Conservation (phyloP, 2,888 invertebrate genomes). For the Empis livida region DNA sequence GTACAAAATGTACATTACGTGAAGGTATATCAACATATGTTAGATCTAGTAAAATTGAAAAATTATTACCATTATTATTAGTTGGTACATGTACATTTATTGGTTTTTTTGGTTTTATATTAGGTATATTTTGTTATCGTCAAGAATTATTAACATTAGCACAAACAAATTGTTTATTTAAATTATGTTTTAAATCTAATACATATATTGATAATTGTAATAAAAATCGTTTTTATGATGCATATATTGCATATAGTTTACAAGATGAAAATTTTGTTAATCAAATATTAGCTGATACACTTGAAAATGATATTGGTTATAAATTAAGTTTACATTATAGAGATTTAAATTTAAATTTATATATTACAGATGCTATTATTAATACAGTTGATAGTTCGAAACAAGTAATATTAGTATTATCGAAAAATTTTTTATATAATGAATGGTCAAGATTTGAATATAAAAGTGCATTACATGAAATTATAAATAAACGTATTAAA, state of each 20-base stretch:
- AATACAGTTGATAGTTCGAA: constrained; percentile 85
- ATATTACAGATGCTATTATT: constrained; percentile 83
- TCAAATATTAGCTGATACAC: constrained; percentile 73
- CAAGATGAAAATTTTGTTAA: constrained; percentile 87
- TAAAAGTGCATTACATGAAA: constrained; percentile 83
- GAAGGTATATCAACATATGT: constrained; percentile 60
- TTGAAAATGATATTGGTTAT: constrained; percentile 75
- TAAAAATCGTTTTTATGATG: constrained; percentile 80
- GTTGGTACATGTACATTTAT: constrained; percentile 67
- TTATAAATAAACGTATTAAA: constrained; percentile 71
- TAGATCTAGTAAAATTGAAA: constrained; percentile 52
- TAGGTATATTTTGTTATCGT: constrained; percentile 68
- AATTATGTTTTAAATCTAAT: constrained; percentile 74
- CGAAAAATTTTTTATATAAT: constrained; percentile 85
- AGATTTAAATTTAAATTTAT: constrained; percentile 78
- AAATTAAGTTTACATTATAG: constrained; percentile 83
- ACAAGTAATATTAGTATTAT: constrained; percentile 78
- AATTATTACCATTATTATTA: constrained; percentile 64
- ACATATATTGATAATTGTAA: constrained; percentile 45
- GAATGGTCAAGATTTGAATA: constrained; percentile 95
- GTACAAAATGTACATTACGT: constrained; percentile 60
- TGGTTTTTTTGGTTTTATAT: constrained; percentile 60
- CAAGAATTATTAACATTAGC: constrained; percentile 75
- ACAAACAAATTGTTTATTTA: constrained; percentile 70
- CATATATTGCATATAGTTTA: constrained; percentile 87